phyloP scores from a whole-genome alignment of 2,888 invertebrate species.

The Cotesia congregata region DNA sequence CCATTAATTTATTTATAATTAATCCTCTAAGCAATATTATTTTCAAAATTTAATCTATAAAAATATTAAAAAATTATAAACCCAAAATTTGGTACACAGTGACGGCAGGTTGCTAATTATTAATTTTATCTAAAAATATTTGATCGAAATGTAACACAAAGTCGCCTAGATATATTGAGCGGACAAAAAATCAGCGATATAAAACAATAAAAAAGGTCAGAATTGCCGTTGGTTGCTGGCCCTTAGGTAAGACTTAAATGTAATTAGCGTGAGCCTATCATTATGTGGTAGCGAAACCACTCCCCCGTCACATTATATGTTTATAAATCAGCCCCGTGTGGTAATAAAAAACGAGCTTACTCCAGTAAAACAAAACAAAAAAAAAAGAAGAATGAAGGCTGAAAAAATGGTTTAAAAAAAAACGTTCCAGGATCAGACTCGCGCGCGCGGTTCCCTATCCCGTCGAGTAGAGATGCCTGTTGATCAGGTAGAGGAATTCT shows the following conservation, averaged over 20 bases:
- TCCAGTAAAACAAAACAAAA: slow-evolving; percentile 45
- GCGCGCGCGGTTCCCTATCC: slow-evolving; percentile 36
- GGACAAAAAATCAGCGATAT: neutral
- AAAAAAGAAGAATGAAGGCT: slow-evolving; percentile 32
- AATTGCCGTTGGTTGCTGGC: neutral
- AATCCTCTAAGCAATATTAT: too few species aligned
- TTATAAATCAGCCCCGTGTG: slow-evolving; percentile 68
- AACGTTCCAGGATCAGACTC: slow-evolving; percentile 36
- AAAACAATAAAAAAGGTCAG: slow-evolving; percentile 7
- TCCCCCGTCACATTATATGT: slow-evolving; percentile 71
- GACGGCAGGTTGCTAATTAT: too few species aligned
- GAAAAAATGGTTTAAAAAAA: slow-evolving; percentile 37
- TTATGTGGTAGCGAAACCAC: slow-evolving; percentile 71
- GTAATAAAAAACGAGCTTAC: slow-evolving; percentile 58
- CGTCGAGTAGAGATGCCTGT: slow-evolving; percentile 28
- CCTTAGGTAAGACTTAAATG: slow-evolving; percentile 60
- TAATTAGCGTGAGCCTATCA: slow-evolving; percentile 70
- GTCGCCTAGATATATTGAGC: neutral
- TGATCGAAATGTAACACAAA: neutral
- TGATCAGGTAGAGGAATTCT: slow-evolving; percentile 69
- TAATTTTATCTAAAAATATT: too few species aligned
- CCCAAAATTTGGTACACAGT: too few species aligned
- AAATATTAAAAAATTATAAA: too few species aligned
- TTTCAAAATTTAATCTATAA: too few species aligned
- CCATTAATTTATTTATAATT: too few species aligned